Base-by-base conservation (phyloP, 2,113 vertebrate species). In the Pluvianellus socialis region DNA sequence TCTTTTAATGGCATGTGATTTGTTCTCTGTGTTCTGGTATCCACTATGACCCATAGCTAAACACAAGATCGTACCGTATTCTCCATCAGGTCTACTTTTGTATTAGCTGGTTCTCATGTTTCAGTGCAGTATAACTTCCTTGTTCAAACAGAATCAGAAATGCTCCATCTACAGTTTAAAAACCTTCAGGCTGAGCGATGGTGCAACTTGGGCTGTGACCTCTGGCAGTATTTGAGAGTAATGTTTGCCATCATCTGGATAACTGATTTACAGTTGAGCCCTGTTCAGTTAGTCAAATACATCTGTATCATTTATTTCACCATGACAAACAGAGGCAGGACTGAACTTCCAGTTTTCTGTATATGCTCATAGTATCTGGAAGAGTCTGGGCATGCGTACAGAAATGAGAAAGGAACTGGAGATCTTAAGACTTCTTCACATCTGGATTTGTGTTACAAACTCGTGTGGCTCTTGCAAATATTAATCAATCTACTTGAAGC, bases 41-140 rank as follows among this genome's bases (percentile, higher is more conserved):
- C 45, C 2, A 2, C 14, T 77, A 16, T 65, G 59, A 90, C 32
- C 35, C 38, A 26, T 9, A 74, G 49, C 10, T 77, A 70, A 80
- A 47, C 26, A 52, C 12, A 32, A 77, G 44, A 42, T 56, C 7
- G 33, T 52, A 0, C 61, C 0, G 0, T 62, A 22, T 76, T 28
- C 4, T 87, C 12, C 11, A 20, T 73, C 33, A 81, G 14, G 62
- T 86, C 79, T 58, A 30, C 27, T 74, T 74, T 62, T 44, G 7
- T 49, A 35, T 82, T 88, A 75, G n/a, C 6, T 79, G 8, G 4
- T 74, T 92, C 56, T 44, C 7, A 9, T 62, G 21, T 53, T 66
- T 74, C 55, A 65, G 13, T 86, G 56, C 59, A 56, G 10, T 44
- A 9, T 49, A 61, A 27, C 32, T 79, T 88, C 40, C 38, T 44